Evolutionary conservation across 2,888 invertebrate species (phyloP).

Genomic region (Rhopalosiphum nymphaeae): DNA sequence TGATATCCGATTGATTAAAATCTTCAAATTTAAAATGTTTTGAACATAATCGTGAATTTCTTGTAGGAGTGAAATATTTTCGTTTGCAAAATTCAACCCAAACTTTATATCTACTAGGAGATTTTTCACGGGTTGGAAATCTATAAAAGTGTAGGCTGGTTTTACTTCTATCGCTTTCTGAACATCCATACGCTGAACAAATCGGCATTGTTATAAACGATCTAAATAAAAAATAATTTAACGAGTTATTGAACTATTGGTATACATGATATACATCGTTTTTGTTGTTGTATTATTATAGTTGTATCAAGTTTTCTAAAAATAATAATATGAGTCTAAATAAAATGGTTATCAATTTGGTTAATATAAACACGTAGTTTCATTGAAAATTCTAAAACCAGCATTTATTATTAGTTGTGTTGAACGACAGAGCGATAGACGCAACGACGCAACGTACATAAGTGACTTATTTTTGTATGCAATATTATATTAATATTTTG

Average conservation of each 20-base stretch:
- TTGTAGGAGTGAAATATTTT: background rate
- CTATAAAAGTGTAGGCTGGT: background rate
- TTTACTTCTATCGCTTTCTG: slow-evolving; percentile 3
- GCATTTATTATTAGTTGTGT: too few relatives aligned
- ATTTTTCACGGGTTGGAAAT: slow-evolving; percentile 10
- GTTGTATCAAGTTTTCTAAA: slow-evolving; percentile 24
- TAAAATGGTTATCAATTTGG: background rate
- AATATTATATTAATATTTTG: too few relatives aligned
- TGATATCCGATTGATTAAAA: background rate
- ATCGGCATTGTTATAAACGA: background rate
- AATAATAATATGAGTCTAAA: slow-evolving; percentile 21
- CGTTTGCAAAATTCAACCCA: slow-evolving; percentile 21
- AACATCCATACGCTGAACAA: slow-evolving; percentile 5
- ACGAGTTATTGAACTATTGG: too few relatives aligned
- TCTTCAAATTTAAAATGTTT: slow-evolving; percentile 16
- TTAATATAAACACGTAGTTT: too few relatives aligned
- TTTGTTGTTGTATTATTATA: background rate
- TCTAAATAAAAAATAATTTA: background rate
- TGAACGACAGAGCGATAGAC: too few relatives aligned
- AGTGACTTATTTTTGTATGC: too few relatives aligned
- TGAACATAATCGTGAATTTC: slow-evolving; percentile 5
- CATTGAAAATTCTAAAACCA: too few relatives aligned
- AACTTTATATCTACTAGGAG: background rate
- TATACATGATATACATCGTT: too few relatives aligned
- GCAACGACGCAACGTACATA: too few relatives aligned